These are phyloP conservation scores for Pristiophorus japonicus DNA, from an alignment of 2,113 vertebrate genomes.

Conservation along the genomic window DNA sequence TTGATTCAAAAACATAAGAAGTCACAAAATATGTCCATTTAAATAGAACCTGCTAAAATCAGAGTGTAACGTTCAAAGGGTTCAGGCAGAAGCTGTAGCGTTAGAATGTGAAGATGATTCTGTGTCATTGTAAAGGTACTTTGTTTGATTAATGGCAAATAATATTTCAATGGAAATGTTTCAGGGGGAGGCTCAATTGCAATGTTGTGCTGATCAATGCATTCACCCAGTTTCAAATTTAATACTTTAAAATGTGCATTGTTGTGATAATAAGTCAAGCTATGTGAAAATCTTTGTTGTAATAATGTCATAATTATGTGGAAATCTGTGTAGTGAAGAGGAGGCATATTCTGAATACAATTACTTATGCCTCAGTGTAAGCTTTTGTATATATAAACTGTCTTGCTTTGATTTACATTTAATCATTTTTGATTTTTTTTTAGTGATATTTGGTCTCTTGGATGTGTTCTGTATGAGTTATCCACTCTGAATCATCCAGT, in stretches of 20 bases:
- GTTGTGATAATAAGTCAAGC: neutral
- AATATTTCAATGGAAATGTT: neutral
- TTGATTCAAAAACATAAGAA: no score
- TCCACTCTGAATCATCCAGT: slow-evolving; percentile 79
- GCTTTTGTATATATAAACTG: no score
- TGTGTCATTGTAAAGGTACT: neutral
- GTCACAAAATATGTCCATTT: no score
- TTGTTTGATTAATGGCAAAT: neutral
- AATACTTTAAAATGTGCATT: neutral
- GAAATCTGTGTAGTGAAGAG: neutral
- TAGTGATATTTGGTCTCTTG: slow-evolving; percentile 88
- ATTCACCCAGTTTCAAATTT: neutral
- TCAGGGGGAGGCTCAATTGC: neutral
- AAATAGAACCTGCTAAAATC: neutral
- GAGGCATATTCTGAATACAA: neutral
- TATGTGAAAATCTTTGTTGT: neutral
- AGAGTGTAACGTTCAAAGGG: no score
- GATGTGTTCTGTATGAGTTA: slow-evolving; percentile 81
- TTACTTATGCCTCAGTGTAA: no score
- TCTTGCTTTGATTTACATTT: neutral
- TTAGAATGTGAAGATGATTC: neutral
- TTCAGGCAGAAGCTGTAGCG: neutral
- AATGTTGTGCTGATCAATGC: neutral
- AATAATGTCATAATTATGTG: neutral
- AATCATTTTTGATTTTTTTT: slow-evolving; percentile 39